A percentile compares a stretch with the other conserved stretches of the same genome.
These are phyloP conservation scores for Campoplex nolae DNA, from an alignment of 2,888 invertebrate species.

Conservation along the genomic window DNA sequence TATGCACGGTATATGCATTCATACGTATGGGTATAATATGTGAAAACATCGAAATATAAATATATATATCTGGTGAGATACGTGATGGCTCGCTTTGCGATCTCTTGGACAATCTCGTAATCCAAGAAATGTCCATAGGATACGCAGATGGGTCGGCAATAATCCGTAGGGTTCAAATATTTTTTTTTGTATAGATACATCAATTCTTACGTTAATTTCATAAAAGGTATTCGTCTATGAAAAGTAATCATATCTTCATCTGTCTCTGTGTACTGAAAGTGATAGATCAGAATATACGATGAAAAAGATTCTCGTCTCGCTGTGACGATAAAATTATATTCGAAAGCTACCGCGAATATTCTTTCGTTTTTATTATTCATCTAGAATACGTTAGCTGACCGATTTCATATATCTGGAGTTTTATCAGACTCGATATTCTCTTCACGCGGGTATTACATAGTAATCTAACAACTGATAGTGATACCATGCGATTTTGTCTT, in stretches of 20 bases:
- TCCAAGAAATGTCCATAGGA: background rate
- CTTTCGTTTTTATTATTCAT: background rate
- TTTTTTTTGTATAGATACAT: background rate
- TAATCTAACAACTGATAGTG: slow-evolving; percentile 25
- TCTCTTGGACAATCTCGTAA: background rate
- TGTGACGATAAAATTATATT: too few relatives aligned
- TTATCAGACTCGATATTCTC: background rate
- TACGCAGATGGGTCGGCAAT: background rate
- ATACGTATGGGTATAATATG: slow-evolving; percentile 2
- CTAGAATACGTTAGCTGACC: background rate
- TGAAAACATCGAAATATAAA: background rate
- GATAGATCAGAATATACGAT: background rate
- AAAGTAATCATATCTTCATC: background rate
- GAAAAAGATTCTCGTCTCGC: background rate
- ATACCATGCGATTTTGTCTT: slow-evolving; percentile 15
- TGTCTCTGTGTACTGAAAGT: background rate
- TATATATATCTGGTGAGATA: background rate
- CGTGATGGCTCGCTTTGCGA: slow-evolving; percentile 14
- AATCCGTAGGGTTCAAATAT: background rate
- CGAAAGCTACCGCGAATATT: background rate
- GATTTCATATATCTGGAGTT: background rate
- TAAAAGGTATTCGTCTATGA: background rate
- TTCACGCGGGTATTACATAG: slow-evolving; percentile 14
- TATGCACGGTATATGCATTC: slow-evolving; percentile 1
- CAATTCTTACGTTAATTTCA: background rate